Base-by-base conservation (phyloP, 2,797 vertebrate genomes). In the Selene dorsalis region DNA sequence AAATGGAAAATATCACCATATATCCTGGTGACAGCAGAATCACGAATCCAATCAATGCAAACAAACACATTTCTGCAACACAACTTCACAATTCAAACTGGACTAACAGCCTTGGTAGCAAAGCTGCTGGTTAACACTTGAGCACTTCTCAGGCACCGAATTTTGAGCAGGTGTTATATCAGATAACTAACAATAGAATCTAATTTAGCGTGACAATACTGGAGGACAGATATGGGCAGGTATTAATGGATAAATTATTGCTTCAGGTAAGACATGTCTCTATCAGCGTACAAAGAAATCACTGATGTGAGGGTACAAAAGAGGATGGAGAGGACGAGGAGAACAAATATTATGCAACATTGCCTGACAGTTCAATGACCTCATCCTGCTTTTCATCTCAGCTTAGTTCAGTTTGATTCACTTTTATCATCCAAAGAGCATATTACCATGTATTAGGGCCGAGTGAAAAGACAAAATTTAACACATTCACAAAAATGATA, bases 341-440 rank as follows among this genome's bases (percentile, higher is more conserved):
- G 77, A 74, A 84, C 7, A 39, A 77, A 85, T 73, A 87, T 85
- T 70, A 87, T 83, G 68, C 76, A 72, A 59, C 67, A 12, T 16
- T 84, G 74, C 78, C 64, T 72, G 80, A 72, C 73, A 84, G 74
- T 74, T 80, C 84, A 86, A 73, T 88, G 83, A 84, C 80, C 72
- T 85, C 85, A 82, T 81, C 59, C 67, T 73, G 66, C 78, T 84
- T 88, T 84, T 87, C 67, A 87, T 86, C 73, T 84, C 39, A 63
- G 83, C 62, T 73, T 79, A 59, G 60, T 70, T 84, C 71, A 77
- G 20, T 77, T 77, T 78, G 47, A 79, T 67, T 79, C 63, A 78
- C 32, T 75, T 75, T 64, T 62, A 45, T 53, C 69, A 75, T 69
- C 57, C 57, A 26, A 73, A 70, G 61, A 24, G 12, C 67, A 75